Evolutionary conservation across 2,888 invertebrate species (phyloP), one percentile per base, ranked within the genome.

Genomic region (Graphium colonna): DNA sequence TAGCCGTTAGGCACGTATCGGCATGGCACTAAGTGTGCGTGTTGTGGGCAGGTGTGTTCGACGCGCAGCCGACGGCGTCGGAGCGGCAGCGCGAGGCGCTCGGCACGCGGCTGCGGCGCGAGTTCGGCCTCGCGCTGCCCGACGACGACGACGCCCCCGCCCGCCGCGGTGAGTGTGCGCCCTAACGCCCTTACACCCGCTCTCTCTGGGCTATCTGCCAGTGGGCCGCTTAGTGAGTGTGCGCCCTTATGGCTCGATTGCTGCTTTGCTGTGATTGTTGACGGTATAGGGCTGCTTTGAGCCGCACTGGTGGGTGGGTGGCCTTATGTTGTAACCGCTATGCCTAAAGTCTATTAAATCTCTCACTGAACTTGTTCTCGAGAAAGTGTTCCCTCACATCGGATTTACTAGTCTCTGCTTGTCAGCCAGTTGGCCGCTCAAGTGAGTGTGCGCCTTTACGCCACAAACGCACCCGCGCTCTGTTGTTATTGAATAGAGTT

Each of bases 61-160:
- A 94, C 90, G 94, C 95, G 1, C 95, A 95, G 61, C 96, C 97
- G 36, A 96, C 97, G 12, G 91, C 95, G 55, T 92, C 95, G 44
- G 97, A 97, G 79, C 92, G 95, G 47, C 96, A 96, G 71, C 92
- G 97, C 61, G 97, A 97, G 84, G 96, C 95, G 83, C 92, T 97
- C 51, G 95, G 95, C 62, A 94, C 96, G 72, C 91, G 98, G 63
- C 90, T 97, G 60, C 93, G 95, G 65, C 92, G 95, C 60, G 96
- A 95, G 75, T 96, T 96, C 81, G 96, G 96, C 28, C 89, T 95
- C 51, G 92, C 93, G 58, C 79, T 94, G 56, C 91, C 92, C 16
- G 92, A 94, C 55, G 94, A 94, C 71, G 93, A 93, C 62, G 92
- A 93, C 69, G 88, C 91, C 60, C 86, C 91, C 77, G 90, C 83